Base-by-base conservation (phyloP, 2,113 vertebrate genomes). In the Piaya cayana region DNA sequence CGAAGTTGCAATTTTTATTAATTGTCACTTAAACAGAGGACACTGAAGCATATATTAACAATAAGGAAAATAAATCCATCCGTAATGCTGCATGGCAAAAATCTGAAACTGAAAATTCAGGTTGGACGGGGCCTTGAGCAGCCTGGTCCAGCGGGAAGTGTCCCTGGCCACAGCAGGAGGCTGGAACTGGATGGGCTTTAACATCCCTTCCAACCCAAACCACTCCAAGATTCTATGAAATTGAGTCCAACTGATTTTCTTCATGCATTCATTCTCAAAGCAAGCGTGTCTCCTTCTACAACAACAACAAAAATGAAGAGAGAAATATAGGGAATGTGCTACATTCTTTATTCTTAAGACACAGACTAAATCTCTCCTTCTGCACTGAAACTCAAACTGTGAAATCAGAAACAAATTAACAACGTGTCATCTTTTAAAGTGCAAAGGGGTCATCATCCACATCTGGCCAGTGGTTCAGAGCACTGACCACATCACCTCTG, bases 251-350 rank as follows among this genome's bases (percentile, higher is more conserved):
- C 11, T 27, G 4, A n/a, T 69, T 88, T 88, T 56, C 59, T 68
- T 39, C 36, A 25, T 27, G 58, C 45, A 32, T 37, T 34, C 45
- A 32, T 37, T 34, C 39, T 81, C 76, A 67, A 64, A 52, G 62
- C 12, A 65, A 19, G 11, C 5, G 12, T 1, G 12, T 43, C 42
- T 75, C 55, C 53, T 39, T 37, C 34, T 42, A 17, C 2, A 10
- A 23, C 20, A 76, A 30, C 19, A 50, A 75, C 26, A 23, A 11
- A 64, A 3, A 32, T 2, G 18, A 30, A 37, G 5, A 74, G 17
- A 63, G 12, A 68, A 3, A 32, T 3, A 30, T 10, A 36, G 20
- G 15, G 37, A 79, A 82, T 0, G 1, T 19, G 30, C 17, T 19
- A 30, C 25, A 26, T 15, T 37, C 52, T 62, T 69, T 15, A 74